These are phyloP conservation scores for Decapterus maruadsi DNA, from an alignment of 2,797 vertebrate species.

Conservation along the genomic window DNA sequence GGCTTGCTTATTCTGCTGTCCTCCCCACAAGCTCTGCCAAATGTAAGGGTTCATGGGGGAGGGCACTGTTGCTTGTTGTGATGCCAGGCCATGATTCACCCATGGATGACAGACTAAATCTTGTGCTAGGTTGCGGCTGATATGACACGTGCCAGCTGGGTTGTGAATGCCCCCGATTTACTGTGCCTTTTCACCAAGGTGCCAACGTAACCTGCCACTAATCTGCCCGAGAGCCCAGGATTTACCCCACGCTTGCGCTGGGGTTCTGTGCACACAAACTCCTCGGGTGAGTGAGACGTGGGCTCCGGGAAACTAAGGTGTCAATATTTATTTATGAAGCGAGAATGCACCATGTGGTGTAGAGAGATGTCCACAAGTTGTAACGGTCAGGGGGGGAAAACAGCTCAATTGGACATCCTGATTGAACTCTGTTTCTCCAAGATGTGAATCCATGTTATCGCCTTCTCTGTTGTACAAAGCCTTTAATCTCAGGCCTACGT, in stretches of 20 bases:
- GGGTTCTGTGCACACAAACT: slow-evolving; percentile 17
- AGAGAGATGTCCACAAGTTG: not conserved
- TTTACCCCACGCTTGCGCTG: slow-evolving; percentile 39
- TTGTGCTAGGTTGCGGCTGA: slow-evolving; percentile 49
- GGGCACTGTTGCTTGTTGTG: slow-evolving; percentile 29
- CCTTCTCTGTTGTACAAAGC: slow-evolving; percentile 49
- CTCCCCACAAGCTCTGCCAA: slow-evolving; percentile 1
- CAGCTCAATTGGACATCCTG: slow-evolving; percentile 8
- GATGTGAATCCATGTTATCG: slow-evolving; percentile 17
- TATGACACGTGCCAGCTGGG: slow-evolving; percentile 56
- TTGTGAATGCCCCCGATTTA: slow-evolving; percentile 60
- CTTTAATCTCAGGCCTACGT: slow-evolving; percentile 52
- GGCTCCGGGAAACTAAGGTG: slow-evolving; percentile 37
- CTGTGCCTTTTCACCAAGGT: slow-evolving; percentile 50
- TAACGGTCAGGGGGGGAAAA: slow-evolving; percentile 8
- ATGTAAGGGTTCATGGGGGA: not conserved
- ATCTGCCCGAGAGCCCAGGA: slow-evolving; percentile 60
- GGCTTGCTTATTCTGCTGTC: not conserved
- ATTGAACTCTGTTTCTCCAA: slow-evolving; percentile 13
- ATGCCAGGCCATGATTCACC: slow-evolving; percentile 58
- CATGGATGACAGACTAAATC: slow-evolving; percentile 57
- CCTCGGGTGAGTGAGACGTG: slow-evolving; percentile 15
- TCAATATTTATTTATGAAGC: slow-evolving; percentile 12
- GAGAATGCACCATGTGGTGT: not conserved
- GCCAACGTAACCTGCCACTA: slow-evolving; percentile 61